Conservation (phyloP, 2,888 invertebrate genomes). For the Dorcus hopei region DNA sequence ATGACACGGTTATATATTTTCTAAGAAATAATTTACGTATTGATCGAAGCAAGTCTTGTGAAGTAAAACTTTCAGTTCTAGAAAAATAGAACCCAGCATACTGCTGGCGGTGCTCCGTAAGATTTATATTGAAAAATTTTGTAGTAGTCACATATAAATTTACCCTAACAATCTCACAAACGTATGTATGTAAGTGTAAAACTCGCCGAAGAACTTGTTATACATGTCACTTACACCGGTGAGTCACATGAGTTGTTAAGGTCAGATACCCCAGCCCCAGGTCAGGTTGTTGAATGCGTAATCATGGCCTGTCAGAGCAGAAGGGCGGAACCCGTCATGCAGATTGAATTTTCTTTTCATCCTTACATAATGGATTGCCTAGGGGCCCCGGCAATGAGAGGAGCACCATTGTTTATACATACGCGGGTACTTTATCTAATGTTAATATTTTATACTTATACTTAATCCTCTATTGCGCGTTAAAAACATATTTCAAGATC, state of each 20-base stretch:
- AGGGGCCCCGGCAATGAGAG: slow-evolving; percentile 33
- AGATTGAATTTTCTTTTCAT: slow-evolving; percentile 52
- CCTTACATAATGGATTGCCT: slow-evolving; percentile 49
- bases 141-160: no score
- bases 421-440: slow-evolving; percentile 31
- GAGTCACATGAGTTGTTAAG: slow-evolving; percentile 41
- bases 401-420: slow-evolving; percentile 43
- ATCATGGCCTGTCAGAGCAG: slow-evolving; percentile 50
- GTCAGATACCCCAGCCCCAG: slow-evolving; percentile 41
- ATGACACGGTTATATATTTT: no score
- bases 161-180: not conserved
- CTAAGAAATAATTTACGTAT: no score
- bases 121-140: no score
- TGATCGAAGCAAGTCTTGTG: no score
- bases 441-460: slow-evolving; percentile 15
- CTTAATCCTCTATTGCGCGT: not conserved
- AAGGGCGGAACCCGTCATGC: slow-evolving; percentile 47
- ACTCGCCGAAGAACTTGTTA: slow-evolving; percentile 38
- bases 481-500: not conserved
- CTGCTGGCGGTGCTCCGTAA: no score
- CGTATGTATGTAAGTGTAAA: not conserved
- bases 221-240: slow-evolving; percentile 46
- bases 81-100: no score
- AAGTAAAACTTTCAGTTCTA: no score
- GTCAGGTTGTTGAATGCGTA: slow-evolving; percentile 48